Percentiles rank a stretch among this genome's conserved stretches.
These are phyloP conservation scores for Amblyteles armatorius DNA, from an alignment of 2,888 invertebrate species.

Conservation along the genomic window DNA sequence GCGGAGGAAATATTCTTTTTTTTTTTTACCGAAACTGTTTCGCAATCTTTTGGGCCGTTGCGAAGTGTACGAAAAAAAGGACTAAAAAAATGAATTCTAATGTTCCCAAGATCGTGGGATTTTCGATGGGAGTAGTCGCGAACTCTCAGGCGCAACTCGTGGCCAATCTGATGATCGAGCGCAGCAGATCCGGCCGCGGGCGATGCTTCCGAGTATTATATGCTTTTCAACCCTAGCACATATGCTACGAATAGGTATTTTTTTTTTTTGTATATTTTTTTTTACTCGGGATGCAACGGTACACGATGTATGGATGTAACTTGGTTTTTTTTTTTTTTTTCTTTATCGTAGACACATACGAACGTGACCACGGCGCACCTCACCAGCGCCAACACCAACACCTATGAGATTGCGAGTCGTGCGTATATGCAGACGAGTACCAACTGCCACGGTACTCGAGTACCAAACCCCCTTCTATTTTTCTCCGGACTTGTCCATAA, in stretches of 20 bases:
- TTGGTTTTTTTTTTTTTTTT: constrained; percentile 5
- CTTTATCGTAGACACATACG: constrained; percentile 21
- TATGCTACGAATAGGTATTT: not conserved
- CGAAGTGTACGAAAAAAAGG: not conserved
- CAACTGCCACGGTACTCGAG: constrained; percentile 59
- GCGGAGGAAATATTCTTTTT: not conserved
- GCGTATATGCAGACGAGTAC: constrained; percentile 38
- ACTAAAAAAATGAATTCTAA: not conserved
- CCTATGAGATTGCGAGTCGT: constrained; percentile 49
- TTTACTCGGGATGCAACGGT: not conserved
- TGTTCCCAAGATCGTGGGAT: constrained; percentile 10
- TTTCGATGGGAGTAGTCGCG: constrained; percentile 17
- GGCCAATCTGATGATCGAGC: constrained; percentile 61
- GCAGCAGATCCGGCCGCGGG: constrained; percentile 46
- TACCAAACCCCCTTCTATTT: constrained; percentile 46
- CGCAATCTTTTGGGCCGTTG: not conserved
- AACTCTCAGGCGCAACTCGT: constrained; percentile 60
- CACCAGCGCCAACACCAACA: constrained; percentile 39
- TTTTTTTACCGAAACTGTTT: not conserved
- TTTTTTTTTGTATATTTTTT: not conserved
- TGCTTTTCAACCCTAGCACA: not conserved
- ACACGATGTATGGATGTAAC: not conserved
- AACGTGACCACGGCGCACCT: constrained; percentile 55
- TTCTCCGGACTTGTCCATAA: not conserved
- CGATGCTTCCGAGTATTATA: constrained; percentile 37